phyloP scores from a whole-genome alignment of 2,113 vertebrate species.

The Tetrax tetrax region DNA sequence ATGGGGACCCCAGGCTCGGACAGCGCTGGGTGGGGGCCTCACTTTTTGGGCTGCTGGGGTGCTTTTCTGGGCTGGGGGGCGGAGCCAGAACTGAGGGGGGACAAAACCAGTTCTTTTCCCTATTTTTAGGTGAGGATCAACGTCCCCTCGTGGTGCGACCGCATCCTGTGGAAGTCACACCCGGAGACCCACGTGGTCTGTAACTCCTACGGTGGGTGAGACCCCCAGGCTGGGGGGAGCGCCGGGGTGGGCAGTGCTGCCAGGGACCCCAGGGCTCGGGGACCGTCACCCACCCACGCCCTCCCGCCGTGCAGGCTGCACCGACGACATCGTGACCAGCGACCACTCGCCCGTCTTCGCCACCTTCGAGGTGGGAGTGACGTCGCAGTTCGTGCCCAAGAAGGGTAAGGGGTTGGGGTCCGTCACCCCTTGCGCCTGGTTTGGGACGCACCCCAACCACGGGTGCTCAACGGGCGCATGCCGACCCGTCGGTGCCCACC shows the following conservation, averaged over 20 bases:
- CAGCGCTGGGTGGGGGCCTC: neutral
- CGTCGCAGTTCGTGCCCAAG: conserved; percentile 74
- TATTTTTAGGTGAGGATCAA: conserved; percentile 79
- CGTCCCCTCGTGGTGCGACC: conserved; percentile 89
- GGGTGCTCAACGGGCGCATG: fast-evolving
- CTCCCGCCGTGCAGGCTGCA: conserved; percentile 78
- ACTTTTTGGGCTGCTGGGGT: neutral
- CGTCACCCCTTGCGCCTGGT: fast-evolving
- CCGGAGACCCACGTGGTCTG: conserved; percentile 82
- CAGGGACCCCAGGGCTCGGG: fast-evolving
- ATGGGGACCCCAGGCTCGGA: fast-evolving
- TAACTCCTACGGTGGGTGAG: conserved; percentile 83
- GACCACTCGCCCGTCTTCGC: conserved; percentile 91
- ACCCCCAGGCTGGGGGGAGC: fast-evolving
- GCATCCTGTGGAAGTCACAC: conserved; percentile 89
- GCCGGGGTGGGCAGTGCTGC: neutral
- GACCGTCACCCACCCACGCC: neutral
- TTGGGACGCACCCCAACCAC: neutral
- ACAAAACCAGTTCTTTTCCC: neutral
- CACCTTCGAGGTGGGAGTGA: conserved; percentile 86
- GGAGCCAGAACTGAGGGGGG: fast-evolving
- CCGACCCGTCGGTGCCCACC: neutral
- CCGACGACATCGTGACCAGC: conserved; percentile 87
- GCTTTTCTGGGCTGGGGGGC: neutral
- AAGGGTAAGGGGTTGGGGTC: conserved; percentile 71